These are phyloP conservation scores for Fabriciana adippe DNA, from an alignment of 2,888 invertebrate species.

Conservation along the genomic window DNA sequence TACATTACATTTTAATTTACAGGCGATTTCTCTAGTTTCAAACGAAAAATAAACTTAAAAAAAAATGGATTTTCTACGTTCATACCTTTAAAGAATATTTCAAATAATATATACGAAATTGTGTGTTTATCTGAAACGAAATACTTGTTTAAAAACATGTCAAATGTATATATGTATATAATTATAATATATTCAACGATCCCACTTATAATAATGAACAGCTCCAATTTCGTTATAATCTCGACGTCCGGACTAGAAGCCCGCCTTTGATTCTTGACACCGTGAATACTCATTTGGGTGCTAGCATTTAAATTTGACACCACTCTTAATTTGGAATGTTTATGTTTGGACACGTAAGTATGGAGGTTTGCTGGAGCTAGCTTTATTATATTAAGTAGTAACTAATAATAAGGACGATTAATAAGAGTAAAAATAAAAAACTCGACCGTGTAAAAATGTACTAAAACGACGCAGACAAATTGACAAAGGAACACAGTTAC, in stretches of 20 bases:
- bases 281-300: conserved; percentile 12
- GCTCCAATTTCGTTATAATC: conserved; percentile 16
- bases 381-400: not conserved
- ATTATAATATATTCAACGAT: not conserved
- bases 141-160: not conserved
- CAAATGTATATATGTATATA: not conserved
- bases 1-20: too few relatives aligned
- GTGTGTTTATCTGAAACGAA: too few relatives aligned
- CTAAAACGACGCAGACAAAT: too few relatives aligned
- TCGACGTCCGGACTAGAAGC: conserved; percentile 11
- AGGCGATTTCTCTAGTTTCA: too few relatives aligned
- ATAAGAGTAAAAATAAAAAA: too few relatives aligned
- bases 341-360: conserved; percentile 22
- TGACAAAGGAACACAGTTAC: too few relatives aligned
- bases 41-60: too few relatives aligned
- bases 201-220: not conserved
- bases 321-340: conserved; percentile 25
- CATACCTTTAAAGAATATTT: too few relatives aligned
- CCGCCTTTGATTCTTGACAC: conserved; percentile 28
- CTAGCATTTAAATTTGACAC: conserved; percentile 20
- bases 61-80: not conserved
- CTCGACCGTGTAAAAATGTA: too few relatives aligned
- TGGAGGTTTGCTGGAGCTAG: not conserved
- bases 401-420: too few relatives aligned
- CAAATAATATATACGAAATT: too few relatives aligned